phyloP scores from a whole-genome alignment of 1,140 invertebrate species.

The Drosophila ohnishii region DNA sequence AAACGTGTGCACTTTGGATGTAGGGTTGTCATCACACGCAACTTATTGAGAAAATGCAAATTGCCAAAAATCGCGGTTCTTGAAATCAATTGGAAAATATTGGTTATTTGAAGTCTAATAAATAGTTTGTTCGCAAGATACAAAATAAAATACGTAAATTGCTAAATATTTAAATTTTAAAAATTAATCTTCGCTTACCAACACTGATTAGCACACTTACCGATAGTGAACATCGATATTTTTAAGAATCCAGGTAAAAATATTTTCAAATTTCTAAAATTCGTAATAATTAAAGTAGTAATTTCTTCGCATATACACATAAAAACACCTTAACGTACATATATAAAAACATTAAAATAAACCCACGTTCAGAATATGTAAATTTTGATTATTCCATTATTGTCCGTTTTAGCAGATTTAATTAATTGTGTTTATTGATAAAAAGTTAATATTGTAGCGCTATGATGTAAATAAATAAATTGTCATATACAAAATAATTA shows the following conservation, averaged over 20 bases:
- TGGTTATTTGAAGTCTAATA: too few relatives aligned
- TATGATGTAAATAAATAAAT: background rate
- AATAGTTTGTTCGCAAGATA: background rate
- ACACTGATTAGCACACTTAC: background rate
- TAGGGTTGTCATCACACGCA: constrained; percentile 16
- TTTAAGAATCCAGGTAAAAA: background rate
- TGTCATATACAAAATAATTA: too few relatives aligned
- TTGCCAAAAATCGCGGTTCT: too few relatives aligned
- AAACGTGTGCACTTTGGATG: constrained; percentile 69
- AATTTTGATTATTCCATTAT: background rate
- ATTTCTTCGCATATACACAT: too few relatives aligned
- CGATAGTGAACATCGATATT: background rate
- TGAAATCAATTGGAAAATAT: background rate
- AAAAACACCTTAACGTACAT: too few relatives aligned
- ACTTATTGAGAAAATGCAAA: background rate
- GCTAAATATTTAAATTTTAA: background rate
- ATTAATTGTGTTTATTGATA: too few relatives aligned
- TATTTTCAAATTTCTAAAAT: background rate
- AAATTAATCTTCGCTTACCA: background rate
- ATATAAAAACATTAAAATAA: too few relatives aligned
- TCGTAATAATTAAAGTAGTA: background rate
- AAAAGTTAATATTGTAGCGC: background rate
- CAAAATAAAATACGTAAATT: background rate
- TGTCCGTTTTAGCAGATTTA: background rate
- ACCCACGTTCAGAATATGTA: too few relatives aligned